A percentile compares a stretch with the other conserved stretches of the same genome.
Conservation (phyloP, 2,888 invertebrate species). For the Folsomia candida region DNA sequence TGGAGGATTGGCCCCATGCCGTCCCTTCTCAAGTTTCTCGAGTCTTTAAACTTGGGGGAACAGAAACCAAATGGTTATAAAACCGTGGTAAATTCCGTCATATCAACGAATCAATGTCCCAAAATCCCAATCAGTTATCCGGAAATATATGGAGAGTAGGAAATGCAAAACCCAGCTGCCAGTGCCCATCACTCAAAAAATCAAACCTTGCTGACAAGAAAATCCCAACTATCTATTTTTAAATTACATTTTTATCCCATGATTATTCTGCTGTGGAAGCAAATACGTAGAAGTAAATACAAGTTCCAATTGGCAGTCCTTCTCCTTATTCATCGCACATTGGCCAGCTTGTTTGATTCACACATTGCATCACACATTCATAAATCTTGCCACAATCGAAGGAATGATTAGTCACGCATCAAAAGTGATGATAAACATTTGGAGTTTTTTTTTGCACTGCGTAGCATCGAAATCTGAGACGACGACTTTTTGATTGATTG, state of each 20-base stretch:
- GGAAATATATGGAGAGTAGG: not conserved
- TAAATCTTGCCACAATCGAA: too few species aligned
- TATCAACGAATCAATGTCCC: not conserved
- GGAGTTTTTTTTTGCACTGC: not conserved
- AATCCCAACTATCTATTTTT: not conserved
- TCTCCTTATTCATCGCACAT: too few species aligned
- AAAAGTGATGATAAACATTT: not conserved
- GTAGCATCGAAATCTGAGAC: not conserved
- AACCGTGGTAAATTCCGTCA: not conserved
- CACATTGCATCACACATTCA: too few species aligned
- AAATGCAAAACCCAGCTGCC: not conserved
- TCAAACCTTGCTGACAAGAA: not conserved
- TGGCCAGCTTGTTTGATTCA: too few species aligned
- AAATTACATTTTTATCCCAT: not conserved
- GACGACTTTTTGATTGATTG: not conserved
- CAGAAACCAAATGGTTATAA: slow-evolving; percentile 8
- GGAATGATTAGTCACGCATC: not conserved
- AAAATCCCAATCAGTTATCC: slow-evolving; percentile 4
- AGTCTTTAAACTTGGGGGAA: slow-evolving; percentile 5
- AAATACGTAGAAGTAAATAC: too few species aligned
- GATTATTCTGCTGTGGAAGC: too few species aligned
- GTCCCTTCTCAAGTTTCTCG: slow-evolving; percentile 9
- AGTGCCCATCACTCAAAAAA: not conserved
- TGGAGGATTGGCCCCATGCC: slow-evolving; percentile 5
- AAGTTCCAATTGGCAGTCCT: too few species aligned